Base-by-base conservation (phyloP, 2,113 vertebrate species). In the Philantomba maxwellii region DNA sequence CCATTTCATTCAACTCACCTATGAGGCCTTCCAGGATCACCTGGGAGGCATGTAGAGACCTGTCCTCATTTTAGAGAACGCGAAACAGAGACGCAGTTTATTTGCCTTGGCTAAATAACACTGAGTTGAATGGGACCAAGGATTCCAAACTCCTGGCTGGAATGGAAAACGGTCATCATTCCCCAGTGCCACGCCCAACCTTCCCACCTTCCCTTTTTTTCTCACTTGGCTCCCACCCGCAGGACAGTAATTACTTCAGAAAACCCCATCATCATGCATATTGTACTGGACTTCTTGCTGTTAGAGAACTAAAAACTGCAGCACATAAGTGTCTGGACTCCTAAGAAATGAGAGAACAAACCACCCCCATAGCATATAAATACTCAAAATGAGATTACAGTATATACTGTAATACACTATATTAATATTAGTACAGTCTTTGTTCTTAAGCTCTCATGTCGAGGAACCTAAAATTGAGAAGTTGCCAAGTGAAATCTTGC, bases 41-140 rank as follows among this genome's bases (percentile, higher is more conserved):
- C 28, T 21, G 25, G 26, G 25, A 47, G 15, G 51, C 14, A 33
- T 5, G 21, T 12, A 25, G 17, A 39, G 30, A 4, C 39, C 5
- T 43, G 26, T 26, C 21, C 19, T 51, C 11, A 43, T 39, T n/a
- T 75, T 30, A 90, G n/a, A 86, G 30, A 81, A 1, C 4, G 6
- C 0, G 17, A 47, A 70, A 47, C n/a, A 1, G 26, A 87, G 19
- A 66, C 9, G 9, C 17, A 6, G 17, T 16, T 15, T 2, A 30
- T 96, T 58, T n/a, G 57, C 28, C 11, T 30, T 86, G 36, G 12
- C 25, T n/a, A 49, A 12, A 14, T 11, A 43, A 87, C 11, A 58
- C 2, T 80, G 53, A 86, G 19, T 84, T 80, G 33, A 66, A 25
- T 33, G 26, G 51, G 36, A 43, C 21, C 30, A 36, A 53, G 43